Base-by-base conservation (phyloP, 1,140 invertebrate genomes). In the Dryas iulia region DNA sequence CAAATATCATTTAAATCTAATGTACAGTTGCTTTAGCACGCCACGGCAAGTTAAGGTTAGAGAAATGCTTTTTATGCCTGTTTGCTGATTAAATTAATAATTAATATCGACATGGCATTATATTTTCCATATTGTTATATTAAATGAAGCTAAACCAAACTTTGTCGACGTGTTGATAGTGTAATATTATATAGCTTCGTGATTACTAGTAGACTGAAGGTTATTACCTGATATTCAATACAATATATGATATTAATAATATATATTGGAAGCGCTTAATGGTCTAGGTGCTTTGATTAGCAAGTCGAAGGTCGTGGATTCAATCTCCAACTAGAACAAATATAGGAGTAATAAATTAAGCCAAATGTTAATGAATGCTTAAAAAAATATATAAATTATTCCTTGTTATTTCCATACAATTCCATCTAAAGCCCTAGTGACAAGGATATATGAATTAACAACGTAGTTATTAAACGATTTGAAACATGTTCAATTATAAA, bases 151-250 rank as follows among this genome's bases (percentile, higher is more conserved):
- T 21, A 60, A 60, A 28, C 24, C 31, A 28, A 60, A 7, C 28
- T 28, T 47, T 30, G 1, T 61, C 59, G 28, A 61, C 8, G 26
- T 35, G n/a, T 52, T 18, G 47, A 61, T 61, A 61, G 52, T 61
- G 59, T 52, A 61, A 52, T 61, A 52, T 52, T 52, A 61, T 28
- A 25, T 52, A n/a, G 14, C 35, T 14, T 18, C 14, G 14, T 47
- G 14, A 47, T 47, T 21, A 47, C 14, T 6, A 47, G 35, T 47
- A 18, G 1, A 47, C 30, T 31, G 7, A 21, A 47, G 35, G 35
- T 18, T 47, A 47, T 47, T 47, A 39, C 14, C 35, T 47, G 35
- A 47, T 47, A 47, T 47, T 47, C 14, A 47, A 47, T 47, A 47
- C 14, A 47, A 18, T 18, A 18, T 47, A 47, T 18, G 14, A 47